phyloP scores from a whole-genome alignment of 2,888 invertebrate genomes.

The Sesia bembeciformis region DNA sequence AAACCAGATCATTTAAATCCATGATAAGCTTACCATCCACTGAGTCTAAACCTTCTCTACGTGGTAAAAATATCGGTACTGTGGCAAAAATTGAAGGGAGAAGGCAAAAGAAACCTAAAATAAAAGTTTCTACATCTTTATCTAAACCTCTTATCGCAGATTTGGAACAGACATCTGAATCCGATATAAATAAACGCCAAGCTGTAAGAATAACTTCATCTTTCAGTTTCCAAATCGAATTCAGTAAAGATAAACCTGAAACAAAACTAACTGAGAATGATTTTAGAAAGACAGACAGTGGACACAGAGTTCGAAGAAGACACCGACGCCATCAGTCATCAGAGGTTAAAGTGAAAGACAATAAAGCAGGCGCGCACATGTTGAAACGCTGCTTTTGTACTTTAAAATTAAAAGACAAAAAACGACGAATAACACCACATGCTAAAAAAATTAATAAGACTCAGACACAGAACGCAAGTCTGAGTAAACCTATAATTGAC shows the following conservation, averaged over 20 bases:
- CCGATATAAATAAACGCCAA: background rate
- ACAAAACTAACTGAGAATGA: background rate
- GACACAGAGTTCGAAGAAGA: background rate
- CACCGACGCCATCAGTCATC: background rate
- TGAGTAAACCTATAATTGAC: background rate
- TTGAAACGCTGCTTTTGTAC: conserved; percentile 23
- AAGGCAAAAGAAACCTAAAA: background rate
- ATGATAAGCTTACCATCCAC: no score
- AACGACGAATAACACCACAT: background rate
- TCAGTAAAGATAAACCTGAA: background rate
- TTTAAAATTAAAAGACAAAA: conserved; percentile 18
- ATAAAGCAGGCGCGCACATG: conserved; percentile 5
- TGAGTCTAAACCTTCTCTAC: no score
- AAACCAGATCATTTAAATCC: no score
- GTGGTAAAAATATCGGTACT: background rate
- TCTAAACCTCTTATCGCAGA: background rate
- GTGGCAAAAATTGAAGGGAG: background rate
- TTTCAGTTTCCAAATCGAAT: background rate
- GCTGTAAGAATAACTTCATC: background rate
- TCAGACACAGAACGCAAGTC: background rate
- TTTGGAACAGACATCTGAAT: background rate
- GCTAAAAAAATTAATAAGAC: background rate
- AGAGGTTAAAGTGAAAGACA: background rate
- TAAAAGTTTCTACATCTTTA: background rate
- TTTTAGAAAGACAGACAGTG: background rate